Percentiles rank a stretch among this genome's conserved stretches.
Evolutionary conservation across 2,888 invertebrate species (phyloP).

Genomic region (Hofmannophila pseudospretella): DNA sequence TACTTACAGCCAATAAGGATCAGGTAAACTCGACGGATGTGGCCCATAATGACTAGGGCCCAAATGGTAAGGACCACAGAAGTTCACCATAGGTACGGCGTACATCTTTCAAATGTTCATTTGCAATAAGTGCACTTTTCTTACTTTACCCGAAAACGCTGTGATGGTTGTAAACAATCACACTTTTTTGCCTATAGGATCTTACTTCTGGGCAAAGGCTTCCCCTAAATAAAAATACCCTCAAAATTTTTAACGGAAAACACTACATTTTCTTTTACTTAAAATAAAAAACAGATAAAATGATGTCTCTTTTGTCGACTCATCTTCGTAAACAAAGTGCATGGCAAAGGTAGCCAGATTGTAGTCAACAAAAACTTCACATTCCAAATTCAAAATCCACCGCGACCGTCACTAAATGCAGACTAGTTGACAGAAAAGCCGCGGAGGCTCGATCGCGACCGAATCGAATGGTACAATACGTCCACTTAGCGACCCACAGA

Average conservation of each 20-base stretch:
- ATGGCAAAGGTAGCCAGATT: constrained; percentile 3
- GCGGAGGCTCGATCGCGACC: constrained; percentile 46
- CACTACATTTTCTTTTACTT: too few relatives aligned
- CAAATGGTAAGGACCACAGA: constrained; percentile 52
- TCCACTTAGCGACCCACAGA: constrained; percentile 68
- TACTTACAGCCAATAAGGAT: constrained; percentile 71
- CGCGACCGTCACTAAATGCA: constrained; percentile 64
- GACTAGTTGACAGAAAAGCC: constrained; percentile 58
- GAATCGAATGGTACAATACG: constrained; percentile 68
- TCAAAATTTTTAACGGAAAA: too few relatives aligned
- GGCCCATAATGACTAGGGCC: constrained; percentile 35
- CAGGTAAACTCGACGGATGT: constrained; percentile 36
- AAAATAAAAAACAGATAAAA: too few relatives aligned
- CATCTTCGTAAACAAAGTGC: constrained; percentile 6
- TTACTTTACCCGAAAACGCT: too few relatives aligned
- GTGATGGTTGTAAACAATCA: too few relatives aligned
- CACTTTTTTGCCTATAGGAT: too few relatives aligned
- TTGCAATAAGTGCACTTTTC: too few relatives aligned
- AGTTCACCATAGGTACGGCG: constrained; percentile 61
- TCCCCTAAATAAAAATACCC: too few relatives aligned
- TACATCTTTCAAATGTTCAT: constrained; percentile 66
- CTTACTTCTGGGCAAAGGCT: too few relatives aligned
- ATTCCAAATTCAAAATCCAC: constrained; percentile 62
- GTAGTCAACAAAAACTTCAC: constrained; percentile 44
- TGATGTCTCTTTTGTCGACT: too few relatives aligned